phyloP scores from a whole-genome alignment of 2,888 invertebrate genomes.

The Ashinkailepas kermadecensis region DNA sequence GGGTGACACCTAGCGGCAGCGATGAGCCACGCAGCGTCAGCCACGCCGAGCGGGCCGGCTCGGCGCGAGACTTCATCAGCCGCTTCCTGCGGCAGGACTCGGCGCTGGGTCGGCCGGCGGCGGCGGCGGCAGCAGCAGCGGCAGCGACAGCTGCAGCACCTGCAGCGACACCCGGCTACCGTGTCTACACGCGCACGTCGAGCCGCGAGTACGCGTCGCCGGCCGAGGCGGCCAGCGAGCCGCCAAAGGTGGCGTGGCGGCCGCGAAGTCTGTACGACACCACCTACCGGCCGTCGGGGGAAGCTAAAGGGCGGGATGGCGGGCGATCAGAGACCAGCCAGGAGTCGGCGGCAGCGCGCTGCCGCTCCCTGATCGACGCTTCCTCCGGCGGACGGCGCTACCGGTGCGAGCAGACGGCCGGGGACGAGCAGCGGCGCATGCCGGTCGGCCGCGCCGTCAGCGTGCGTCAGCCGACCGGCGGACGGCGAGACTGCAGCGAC shows the following conservation, averaged over 20 bases:
- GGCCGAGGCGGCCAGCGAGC: background rate
- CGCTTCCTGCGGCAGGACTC: slow-evolving; percentile 19
- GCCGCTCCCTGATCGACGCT: slow-evolving; percentile 15
- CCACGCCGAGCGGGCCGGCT: slow-evolving; percentile 16
- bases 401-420: background rate
- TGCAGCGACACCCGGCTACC: background rate
- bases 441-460: background rate
- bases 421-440: background rate
- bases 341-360: slow-evolving; percentile 7
- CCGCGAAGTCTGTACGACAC: slow-evolving; percentile 1
- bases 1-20: background rate
- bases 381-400: background rate
- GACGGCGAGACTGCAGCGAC: background rate
- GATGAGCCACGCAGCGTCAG: background rate
- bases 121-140: background rate
- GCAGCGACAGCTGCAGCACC: background rate
- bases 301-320: slow-evolving; percentile 18
- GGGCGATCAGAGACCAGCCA: slow-evolving; percentile 14
- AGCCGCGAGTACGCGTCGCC: slow-evolving; percentile 2
- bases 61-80: slow-evolving; percentile 22
- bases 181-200: slow-evolving; percentile 10
- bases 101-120: background rate
- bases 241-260: slow-evolving; percentile 21
- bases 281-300: slow-evolving; percentile 16
- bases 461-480: background rate